Evolutionary conservation across 1,140 invertebrate species (phyloP).

Genomic region (Arion vulgaris): DNA sequence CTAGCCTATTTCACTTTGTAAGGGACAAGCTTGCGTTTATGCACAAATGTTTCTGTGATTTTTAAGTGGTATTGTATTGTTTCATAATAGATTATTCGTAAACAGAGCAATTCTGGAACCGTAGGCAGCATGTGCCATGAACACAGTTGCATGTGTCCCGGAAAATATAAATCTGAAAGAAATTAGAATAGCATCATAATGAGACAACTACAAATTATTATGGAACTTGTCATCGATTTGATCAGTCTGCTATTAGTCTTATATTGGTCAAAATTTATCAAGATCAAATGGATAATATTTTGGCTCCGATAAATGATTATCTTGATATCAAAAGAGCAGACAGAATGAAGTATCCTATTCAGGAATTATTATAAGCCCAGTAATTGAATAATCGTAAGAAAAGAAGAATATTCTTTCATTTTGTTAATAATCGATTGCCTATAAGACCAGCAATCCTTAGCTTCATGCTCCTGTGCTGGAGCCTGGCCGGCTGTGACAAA

Average conservation of each 20-base stretch:
- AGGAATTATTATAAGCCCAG: too few species aligned
- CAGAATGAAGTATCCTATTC: background rate
- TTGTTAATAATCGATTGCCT: too few species aligned
- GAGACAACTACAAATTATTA: background rate
- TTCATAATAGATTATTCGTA: slow-evolving; percentile 9
- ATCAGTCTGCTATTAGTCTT: slow-evolving; percentile 27
- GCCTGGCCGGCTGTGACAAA: too few species aligned
- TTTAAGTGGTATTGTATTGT: background rate
- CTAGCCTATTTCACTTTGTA: slow-evolving; percentile 27
- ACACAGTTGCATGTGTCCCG: slow-evolving; percentile 13
- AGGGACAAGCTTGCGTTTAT: slow-evolving; percentile 26
- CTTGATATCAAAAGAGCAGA: slow-evolving; percentile 9
- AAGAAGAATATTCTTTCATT: too few species aligned
- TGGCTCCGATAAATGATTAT: background rate
- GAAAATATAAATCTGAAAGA: background rate
- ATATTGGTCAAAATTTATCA: slow-evolving; percentile 32
- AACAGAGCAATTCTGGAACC: slow-evolving; percentile 29
- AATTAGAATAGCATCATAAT: slow-evolving; percentile 11
- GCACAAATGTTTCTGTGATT: background rate
- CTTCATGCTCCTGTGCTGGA: too few species aligned
- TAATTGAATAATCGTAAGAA: too few species aligned
- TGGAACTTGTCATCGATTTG: slow-evolving; percentile 26
- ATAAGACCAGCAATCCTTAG: too few species aligned
- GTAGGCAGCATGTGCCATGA: slow-evolving; percentile 25
- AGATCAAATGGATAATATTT: background rate